Percentiles rank a stretch among this genome's conserved stretches.
These are phyloP conservation scores for Aphis gossypii DNA, from an alignment of 1,140 invertebrate genomes.

Conservation along the genomic window DNA sequence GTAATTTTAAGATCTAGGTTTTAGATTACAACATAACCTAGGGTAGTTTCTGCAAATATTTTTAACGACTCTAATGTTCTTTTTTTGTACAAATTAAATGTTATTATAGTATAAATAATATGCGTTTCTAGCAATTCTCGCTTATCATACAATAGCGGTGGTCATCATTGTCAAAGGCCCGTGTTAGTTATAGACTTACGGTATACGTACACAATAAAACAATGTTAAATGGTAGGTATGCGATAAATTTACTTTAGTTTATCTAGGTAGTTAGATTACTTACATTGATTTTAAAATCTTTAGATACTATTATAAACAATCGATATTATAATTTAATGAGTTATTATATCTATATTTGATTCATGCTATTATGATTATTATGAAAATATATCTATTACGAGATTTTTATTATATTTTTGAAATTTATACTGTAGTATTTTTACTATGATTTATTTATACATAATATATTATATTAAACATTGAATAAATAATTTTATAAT, in stretches of 20 bases:
- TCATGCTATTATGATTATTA: no score
- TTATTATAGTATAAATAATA: neutral
- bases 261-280: neutral
- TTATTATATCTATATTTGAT: no score
- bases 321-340: neutral
- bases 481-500: neutral
- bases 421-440: neutral
- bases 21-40: neutral
- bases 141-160: neutral
- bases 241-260: neutral
- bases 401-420: neutral
- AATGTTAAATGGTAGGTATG: neutral
- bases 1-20: conserved; percentile 35
- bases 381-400: no score
- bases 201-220: neutral
- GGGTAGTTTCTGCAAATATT: conserved; percentile 20
- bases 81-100: neutral
- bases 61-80: conserved; percentile 22
- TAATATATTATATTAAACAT: neutral
- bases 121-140: neutral
- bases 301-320: neutral
- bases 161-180: neutral
- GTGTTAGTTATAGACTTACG: neutral
- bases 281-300: neutral
- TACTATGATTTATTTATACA: neutral